Conservation (phyloP, 1,140 invertebrate species). For the Hestina assimilis region DNA sequence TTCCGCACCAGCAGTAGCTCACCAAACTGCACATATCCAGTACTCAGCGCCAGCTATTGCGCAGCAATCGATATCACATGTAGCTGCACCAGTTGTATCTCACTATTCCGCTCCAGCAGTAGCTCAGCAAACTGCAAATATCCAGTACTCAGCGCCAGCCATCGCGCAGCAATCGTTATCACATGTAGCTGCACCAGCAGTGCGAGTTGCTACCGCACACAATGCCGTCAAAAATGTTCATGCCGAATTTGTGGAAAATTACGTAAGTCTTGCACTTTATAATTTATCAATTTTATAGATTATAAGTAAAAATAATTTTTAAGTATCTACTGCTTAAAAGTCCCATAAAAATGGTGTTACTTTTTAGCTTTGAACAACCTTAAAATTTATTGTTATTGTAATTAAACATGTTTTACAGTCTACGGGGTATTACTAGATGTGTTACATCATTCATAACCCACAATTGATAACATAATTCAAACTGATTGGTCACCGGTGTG, state of each 20-base stretch:
- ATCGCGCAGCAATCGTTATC: conserved; percentile 37
- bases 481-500: not conserved
- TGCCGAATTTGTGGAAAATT: conserved; percentile 79
- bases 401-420: conserved; percentile 4
- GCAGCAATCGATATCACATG: conserved; percentile 30
- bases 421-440: conserved; percentile 2
- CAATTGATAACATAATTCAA: conserved; percentile 8
- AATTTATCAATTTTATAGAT: too few relatives aligned
- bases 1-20: conserved; percentile 22
- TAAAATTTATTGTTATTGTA: too few relatives aligned
- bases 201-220: conserved; percentile 24
- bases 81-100: conserved; percentile 34
- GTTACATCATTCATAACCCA: not conserved
- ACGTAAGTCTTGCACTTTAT: conserved; percentile 68
- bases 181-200: conserved; percentile 34
- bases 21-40: conserved; percentile 14
- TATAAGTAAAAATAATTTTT: too few relatives aligned
- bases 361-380: too few relatives aligned
- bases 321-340: too few relatives aligned
- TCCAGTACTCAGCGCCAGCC: conserved; percentile 38
- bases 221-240: conserved; percentile 76
- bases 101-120: conserved; percentile 12
- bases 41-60: conserved; percentile 33
- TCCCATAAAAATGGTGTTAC: too few relatives aligned
- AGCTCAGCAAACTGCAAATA: conserved; percentile 29